Base-by-base conservation (phyloP, 2,797 vertebrate species). In the Avahi laniger region DNA sequence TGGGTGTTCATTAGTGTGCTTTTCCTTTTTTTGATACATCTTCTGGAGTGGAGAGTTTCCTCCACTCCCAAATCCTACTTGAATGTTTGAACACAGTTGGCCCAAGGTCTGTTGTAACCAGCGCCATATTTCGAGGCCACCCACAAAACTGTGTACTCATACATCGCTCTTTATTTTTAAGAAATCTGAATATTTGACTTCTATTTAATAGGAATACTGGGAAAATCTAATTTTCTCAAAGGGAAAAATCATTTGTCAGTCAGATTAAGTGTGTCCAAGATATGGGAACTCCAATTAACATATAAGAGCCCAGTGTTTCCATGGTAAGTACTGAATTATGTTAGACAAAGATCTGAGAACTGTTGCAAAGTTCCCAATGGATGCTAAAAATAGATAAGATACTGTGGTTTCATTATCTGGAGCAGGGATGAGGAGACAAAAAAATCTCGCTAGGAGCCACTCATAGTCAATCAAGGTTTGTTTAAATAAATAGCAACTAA, bases 321-420 rank as follows among this genome's bases (percentile, higher is more conserved):
- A 30, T 69, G 43, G 54, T 54, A 93, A 95, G 72, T 82, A 96
- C 63, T 92, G 85, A 95, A 93, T 95, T 96, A 86, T 93, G 67
- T 89, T 82, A 97, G 91, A 81, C 73, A 80, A 86, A 92, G 92
- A 93, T 85, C 84, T 93, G 89, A 97, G 79, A 76, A 63, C 61
- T 50, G 57, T 70, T 91, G 83, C 67, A 87, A 82, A 69, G 70
- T 91, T 93, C 91, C 91, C 79, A 91, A 24, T 35, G 54, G 75
- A 95, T 78, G 79, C 83, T 97, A 96, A 96, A 97, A 96, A 94
- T 95, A 96, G 91, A 84, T 63, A 63, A 28, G 22, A 48, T 84
- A 35, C 76, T 78, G 65, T 7, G 11, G 52, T 94, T 93, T 95
- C 67, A 73, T 81, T 93, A 85, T 89, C 65, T 94, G 33, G 35